Evolutionary conservation across 2,113 vertebrate species (phyloP).

Genomic region (Notarius quadriscutis): DNA sequence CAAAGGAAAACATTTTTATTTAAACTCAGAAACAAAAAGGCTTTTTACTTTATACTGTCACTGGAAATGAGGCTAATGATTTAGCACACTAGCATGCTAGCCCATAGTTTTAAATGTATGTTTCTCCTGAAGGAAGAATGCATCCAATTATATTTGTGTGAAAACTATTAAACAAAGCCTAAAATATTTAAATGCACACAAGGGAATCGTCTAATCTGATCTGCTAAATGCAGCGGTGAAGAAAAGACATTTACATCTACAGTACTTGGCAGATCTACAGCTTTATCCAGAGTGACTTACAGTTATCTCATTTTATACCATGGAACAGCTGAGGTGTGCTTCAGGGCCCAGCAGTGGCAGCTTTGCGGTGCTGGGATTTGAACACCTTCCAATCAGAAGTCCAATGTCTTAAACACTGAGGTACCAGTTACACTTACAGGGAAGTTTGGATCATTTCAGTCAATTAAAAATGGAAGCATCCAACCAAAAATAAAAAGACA

Average conservation of each 20-base stretch:
- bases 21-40: neutral
- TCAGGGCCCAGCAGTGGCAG: neutral
- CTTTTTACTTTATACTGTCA: neutral
- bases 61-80: neutral
- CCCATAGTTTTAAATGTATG: neutral
- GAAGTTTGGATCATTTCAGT: too few species aligned
- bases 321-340: too few species aligned
- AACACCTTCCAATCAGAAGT: neutral
- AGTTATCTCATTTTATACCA: neutral
- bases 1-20: neutral
- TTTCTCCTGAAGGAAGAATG: neutral
- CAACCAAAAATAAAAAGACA: neutral
- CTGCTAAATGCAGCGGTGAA: neutral
- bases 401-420: neutral
- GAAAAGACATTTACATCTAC: neutral
- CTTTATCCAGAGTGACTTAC: neutral
- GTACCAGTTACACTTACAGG: too few species aligned
- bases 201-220: neutral
- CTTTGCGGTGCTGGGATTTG: neutral
- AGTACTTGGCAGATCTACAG: neutral
- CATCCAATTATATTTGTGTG: neutral
- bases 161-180: neutral
- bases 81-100: constrained; percentile 2
- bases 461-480: neutral
- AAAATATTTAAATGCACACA: neutral